Conservation (phyloP, 2,888 invertebrate species). For the Ceraclea dissimilis region DNA sequence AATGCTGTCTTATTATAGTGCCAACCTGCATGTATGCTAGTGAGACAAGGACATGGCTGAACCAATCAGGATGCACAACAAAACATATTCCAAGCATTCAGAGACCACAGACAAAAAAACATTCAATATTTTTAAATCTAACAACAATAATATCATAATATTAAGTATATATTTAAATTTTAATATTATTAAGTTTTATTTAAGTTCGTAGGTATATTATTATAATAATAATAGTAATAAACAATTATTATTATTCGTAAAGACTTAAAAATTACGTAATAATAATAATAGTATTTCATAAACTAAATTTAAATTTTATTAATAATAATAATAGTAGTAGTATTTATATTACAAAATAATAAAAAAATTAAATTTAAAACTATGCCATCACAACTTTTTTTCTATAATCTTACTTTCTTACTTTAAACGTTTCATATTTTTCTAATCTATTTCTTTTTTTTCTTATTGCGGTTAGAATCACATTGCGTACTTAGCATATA, state of each 20-base stretch:
- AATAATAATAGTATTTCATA: not conserved
- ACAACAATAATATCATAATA: too few relatives aligned
- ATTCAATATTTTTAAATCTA: too few relatives aligned
- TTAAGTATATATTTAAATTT: too few relatives aligned
- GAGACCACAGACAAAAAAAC: too few relatives aligned
- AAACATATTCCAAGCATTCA: too few relatives aligned
- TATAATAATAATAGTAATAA: not conserved
- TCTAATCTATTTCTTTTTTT: not conserved
- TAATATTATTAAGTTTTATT: too few relatives aligned
- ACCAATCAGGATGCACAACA: too few relatives aligned
- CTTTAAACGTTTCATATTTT: not conserved
- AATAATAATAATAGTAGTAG: not conserved
- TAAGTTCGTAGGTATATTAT: too few relatives aligned
- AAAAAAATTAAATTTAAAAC: not conserved
- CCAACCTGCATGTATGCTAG: too few relatives aligned
- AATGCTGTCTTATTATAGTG: too few relatives aligned
- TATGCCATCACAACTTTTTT: not conserved
- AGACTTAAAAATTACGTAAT: not conserved
- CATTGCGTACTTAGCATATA: constrained; percentile 5
- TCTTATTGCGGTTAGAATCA: not conserved
- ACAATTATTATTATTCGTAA: not conserved
- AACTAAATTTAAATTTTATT: not conserved
- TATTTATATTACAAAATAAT: not conserved
- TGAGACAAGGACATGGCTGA: too few relatives aligned
- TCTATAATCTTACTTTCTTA: not conserved